Conservation (phyloP, 2,888 invertebrate genomes). For the Hoplodrina blanda region DNA sequence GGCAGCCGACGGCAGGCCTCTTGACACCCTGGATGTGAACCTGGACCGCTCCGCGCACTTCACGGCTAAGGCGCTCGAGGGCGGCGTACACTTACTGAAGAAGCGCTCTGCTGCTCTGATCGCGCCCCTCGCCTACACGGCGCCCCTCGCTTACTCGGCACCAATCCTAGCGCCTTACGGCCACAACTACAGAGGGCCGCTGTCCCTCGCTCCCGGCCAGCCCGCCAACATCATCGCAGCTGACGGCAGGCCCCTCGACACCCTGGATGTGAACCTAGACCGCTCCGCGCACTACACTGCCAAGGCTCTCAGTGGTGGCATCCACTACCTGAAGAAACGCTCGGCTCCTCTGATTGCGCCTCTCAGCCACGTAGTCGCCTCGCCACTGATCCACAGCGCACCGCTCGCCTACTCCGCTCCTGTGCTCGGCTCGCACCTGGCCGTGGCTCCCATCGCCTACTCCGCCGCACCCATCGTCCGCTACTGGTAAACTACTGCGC, state of each 20-base stretch:
- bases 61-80: slow-evolving; percentile 79
- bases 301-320: slow-evolving; percentile 71
- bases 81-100: slow-evolving; percentile 79
- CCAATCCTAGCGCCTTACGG: slow-evolving; percentile 65
- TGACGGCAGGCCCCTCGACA: slow-evolving; percentile 86
- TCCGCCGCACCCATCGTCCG: slow-evolving; percentile 42
- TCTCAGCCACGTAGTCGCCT: slow-evolving; percentile 32
- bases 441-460: slow-evolving; percentile 48
- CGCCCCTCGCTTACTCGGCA: slow-evolving; percentile 71
- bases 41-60: slow-evolving; percentile 84
- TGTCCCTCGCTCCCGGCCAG: slow-evolving; percentile 85
- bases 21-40: slow-evolving; percentile 86
- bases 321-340: slow-evolving; percentile 79
- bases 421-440: slow-evolving; percentile 43
- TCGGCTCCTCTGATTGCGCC: slow-evolving; percentile 70
- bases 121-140: slow-evolving; percentile 22
- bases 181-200: slow-evolving; percentile 81
- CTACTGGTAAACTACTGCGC: slow-evolving; percentile 42
- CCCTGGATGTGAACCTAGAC: slow-evolving; percentile 85
- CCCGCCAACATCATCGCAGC: slow-evolving; percentile 84
- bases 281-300: slow-evolving; percentile 82
- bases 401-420: slow-evolving; percentile 78
- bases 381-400: slow-evolving; percentile 46
- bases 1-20: slow-evolving; percentile 84
- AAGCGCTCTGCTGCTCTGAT: slow-evolving; percentile 76